Evolutionary conservation across 2,113 vertebrate species (phyloP), one percentile per base, ranked within the genome.

Genomic region (Ameiurus melas): DNA sequence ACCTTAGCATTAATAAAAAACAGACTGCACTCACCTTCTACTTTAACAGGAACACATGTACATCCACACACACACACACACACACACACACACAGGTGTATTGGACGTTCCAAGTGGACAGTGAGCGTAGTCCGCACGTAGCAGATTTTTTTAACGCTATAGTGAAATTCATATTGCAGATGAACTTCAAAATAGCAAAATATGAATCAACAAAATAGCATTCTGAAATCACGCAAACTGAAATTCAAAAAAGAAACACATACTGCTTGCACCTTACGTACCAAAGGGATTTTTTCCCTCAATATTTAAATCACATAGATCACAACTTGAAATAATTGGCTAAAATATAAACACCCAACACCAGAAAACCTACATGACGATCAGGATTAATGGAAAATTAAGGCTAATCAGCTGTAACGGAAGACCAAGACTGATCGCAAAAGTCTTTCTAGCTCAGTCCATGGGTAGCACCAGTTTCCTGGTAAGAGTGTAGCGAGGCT

Each of bases 401-500:
- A 47, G 43, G 12, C 22, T 77, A 77, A 22, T 47, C 22, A 80
- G 14, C 2, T 55, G 7, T 30, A 58, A 58, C 6, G 6, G 53
- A 77, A 43, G 66, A 53, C 27, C 2, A 16, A 55, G 10, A 27
- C 36, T 60, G 12, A 64, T 64, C 33, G 9, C 25, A n/a, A 43
- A n/a, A 71, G 53, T 7, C 12, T 22, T 85, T 70, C 33, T 47
- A 33, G 47, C 66, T 87, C 47, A 89, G 85, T 88, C 83, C 78
- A 90, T 25, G 20, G 95, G 93, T 85, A 97, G 95, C 85, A 95
- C 66, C 14, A 97, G 94, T 62, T 93, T 96, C 89, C 96, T 97
- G 19, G 92, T 94, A 43, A 97, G 85, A 0, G 96, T 97, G 86
- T 96, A 96, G 58, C 92, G 95, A 1, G 96, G 96, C 83, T 97